A percentile compares a stretch with the other conserved stretches of the same genome.
Evolutionary conservation across 2,888 invertebrate species (phyloP).

Genomic region (Bombyx huttoni): DNA sequence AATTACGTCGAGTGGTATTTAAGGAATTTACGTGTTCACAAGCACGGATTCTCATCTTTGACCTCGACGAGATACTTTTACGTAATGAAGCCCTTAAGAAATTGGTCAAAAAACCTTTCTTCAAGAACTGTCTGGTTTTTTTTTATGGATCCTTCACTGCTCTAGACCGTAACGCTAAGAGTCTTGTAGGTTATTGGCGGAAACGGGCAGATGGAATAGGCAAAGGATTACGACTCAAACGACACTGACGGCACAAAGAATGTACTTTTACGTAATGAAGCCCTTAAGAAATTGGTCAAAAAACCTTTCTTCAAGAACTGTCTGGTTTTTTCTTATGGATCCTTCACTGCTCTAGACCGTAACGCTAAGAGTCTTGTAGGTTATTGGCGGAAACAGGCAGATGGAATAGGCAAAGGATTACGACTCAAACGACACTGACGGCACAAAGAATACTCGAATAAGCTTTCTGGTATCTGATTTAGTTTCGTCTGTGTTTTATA

Average conservation of each 20-base stretch:
- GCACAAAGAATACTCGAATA: neutral
- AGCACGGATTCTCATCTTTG: neutral
- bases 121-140: neutral
- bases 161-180: neutral
- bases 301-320: neutral
- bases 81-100: neutral
- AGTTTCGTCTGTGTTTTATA: neutral
- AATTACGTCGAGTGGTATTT: neutral
- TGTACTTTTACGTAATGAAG: neutral
- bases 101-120: neutral
- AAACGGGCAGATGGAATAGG: neutral
- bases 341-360: neutral
- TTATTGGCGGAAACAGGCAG: neutral
- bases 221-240: neutral
- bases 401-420: neutral
- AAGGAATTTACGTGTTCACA: neutral
- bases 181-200: neutral
- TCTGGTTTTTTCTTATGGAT: neutral
- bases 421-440: neutral
- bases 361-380: neutral
- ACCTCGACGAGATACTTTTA: neutral
- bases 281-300: neutral
- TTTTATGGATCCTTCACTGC: neutral
- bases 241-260: too few species aligned
- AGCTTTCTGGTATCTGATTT: neutral